Base-by-base conservation (phyloP, 2,888 invertebrate species). In the Pseudococcus viburni region DNA sequence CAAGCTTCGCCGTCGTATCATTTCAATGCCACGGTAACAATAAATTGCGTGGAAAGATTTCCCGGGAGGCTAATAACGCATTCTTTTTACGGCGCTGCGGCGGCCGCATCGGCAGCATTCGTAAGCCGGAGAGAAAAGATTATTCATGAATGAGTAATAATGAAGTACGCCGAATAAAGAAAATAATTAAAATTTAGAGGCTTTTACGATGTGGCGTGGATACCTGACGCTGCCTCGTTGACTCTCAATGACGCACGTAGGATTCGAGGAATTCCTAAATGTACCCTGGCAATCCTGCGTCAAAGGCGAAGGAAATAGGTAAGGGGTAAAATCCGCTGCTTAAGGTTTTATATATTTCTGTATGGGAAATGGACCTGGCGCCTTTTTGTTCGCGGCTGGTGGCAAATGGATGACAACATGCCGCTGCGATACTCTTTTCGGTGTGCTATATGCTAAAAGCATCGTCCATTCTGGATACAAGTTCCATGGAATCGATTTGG, bases 21-120 rank as follows among this genome's bases (percentile, higher is more conserved):
- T 83, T 83, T 83, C 80, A 83, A 83, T 83, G 80, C 42, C 80
- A 83, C 80, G 46, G 80, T 22, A 46, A 83, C 80, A 46, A 83
- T 83, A 83, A 83, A 83, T 83, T 83, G 73, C 80, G 39, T 19
- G 46, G n/a, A 77, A 83, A 83, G 80, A 83, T 83, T 83, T 83
- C 46, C 80, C 80, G 19, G 33, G 46, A 83, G 80, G 80, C 80
- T 33, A 46, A 83, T 83, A 83, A 83, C 46, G 80, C 11, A 46
- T 46, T 83, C 73, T 73, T 33, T 73, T 73, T 73, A 68, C 68
- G 68, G 19, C 15, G 11, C 11, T 11, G 22, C 12, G 12, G 12
- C 11, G 68, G 11, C 26, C 22, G 8, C 11, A 5, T 17, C n/a
- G 55, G 55, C 55, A n/a, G 26, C 73, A 33, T 73, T 12, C 19